These are phyloP conservation scores for Halcyon senegalensis DNA, from an alignment of 2,113 vertebrate species.

Conservation along the genomic window DNA sequence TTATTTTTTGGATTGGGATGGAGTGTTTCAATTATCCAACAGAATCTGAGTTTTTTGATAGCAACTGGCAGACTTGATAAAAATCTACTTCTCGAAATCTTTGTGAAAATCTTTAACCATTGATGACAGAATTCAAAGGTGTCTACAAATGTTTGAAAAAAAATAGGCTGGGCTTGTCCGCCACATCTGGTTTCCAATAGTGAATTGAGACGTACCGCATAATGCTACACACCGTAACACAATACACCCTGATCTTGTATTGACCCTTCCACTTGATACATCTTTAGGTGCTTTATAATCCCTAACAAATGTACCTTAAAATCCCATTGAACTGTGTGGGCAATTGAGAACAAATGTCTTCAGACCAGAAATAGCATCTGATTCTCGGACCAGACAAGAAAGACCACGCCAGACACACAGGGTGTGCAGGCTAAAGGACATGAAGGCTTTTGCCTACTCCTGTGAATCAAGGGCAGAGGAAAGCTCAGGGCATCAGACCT, in stretches of 20 bases:
- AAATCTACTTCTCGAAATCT: background rate
- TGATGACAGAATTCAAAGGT: constrained; percentile 35
- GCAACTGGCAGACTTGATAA: background rate
- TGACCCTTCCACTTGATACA: constrained; percentile 55
- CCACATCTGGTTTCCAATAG: constrained; percentile 41
- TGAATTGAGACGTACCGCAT: constrained; percentile 18
- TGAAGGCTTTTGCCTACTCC: background rate
- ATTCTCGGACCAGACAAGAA: background rate
- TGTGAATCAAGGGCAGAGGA: background rate
- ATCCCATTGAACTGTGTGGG: constrained; percentile 38
- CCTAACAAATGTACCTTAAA: constrained; percentile 62
- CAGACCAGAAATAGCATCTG: constrained; percentile 34
- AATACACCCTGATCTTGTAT: constrained; percentile 48
- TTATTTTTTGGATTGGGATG: constrained; percentile 31
- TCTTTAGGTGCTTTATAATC: constrained; percentile 69
- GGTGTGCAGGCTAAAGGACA: background rate
- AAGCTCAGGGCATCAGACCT: background rate
- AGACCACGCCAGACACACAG: background rate
- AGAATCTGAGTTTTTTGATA: background rate
- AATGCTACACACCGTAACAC: constrained; percentile 23
- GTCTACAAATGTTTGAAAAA: constrained; percentile 22
- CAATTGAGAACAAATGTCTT: constrained; percentile 66
- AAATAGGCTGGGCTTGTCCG: constrained; percentile 14
- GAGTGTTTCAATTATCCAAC: constrained; percentile 12
- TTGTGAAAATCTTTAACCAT: constrained; percentile 22